Evolutionary conservation across 2,797 vertebrate species (phyloP), one percentile per base, ranked within the genome.

Genomic region (Phrynocephalus forsythii): DNA sequence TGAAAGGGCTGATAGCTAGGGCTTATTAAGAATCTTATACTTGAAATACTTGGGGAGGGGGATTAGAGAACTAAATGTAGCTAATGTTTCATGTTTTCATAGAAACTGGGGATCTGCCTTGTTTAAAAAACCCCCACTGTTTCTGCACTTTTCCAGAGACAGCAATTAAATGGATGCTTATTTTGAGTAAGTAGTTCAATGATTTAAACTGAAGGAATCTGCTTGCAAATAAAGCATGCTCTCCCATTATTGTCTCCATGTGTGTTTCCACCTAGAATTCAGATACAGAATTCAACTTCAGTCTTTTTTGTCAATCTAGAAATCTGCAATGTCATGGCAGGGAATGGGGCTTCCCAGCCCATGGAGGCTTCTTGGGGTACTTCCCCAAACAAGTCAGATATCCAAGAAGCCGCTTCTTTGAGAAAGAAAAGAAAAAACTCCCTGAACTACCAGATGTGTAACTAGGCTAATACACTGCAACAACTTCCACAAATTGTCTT

Each of bases 291-390:
- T 63, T 66, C 6, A 67, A 66, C 3, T 38, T 33, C 26, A 88
- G 3, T 63, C 44, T 79, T 81, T 84, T 52, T 33, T 92, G 22
- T 48, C 88, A 71, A 9, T 52, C 26, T 67, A 24, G 81, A 85
- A 63, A 63, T 63, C 60, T 63, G 60, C 16, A 63, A 63, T 63
- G 52, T 16, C 9, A 63, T 16, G 16, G 9, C 60, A 63, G 9
- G 16, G 60, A 63, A 63, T 15, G 60, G 60, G 60, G 16, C 60
- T 63, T 63, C 60, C 60, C 16, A 63, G 13, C 7, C 7, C 52
- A 52, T 52, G 52, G 52, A 52, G 52, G 8, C 52, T 52, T 8
- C 60, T 63, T 63, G 60, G 16, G 16, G 15, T 63, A 63, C 60
- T 63, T 63, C 60, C 60, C 60, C 11, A 63, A 63, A 13, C 60